Percentiles rank a stretch among this genome's conserved stretches.
Conservation (phyloP, 2,113 vertebrate species). For the Himantopus leucocephalus region DNA sequence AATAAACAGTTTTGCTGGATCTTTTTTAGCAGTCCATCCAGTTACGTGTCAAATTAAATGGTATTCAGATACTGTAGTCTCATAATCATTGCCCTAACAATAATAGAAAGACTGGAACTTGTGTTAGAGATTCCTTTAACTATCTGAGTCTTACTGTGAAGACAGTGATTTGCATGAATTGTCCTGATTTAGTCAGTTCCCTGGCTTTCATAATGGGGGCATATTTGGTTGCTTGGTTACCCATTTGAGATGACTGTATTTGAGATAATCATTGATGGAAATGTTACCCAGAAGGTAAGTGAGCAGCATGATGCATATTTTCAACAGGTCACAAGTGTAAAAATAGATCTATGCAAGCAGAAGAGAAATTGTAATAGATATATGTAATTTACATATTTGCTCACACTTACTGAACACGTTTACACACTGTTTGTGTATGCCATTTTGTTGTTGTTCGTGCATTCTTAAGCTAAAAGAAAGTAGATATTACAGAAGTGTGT, state of each 20-base stretch:
- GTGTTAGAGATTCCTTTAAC: neutral
- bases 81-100: neutral
- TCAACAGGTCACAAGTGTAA: neutral
- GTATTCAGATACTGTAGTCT: neutral
- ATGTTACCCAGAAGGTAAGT: neutral
- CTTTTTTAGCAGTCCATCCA: neutral
- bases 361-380: neutral
- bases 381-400: constrained; percentile 1
- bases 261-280: constrained; percentile 34
- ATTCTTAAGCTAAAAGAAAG: neutral
- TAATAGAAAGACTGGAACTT: neutral
- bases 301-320: neutral
- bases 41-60: neutral
- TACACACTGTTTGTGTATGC: neutral
- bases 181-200: neutral
- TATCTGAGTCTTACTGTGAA: neutral
- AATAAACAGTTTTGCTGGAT: neutral
- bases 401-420: neutral
- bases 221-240: constrained; percentile 51
- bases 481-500: neutral
- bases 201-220: neutral
- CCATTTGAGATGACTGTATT: neutral
- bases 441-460: neutral
- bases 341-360: neutral
- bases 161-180: constrained; percentile 8